These are phyloP conservation scores for Dipodomys merriami DNA, from an alignment of 2,113 vertebrate genomes.

Conservation along the genomic window DNA sequence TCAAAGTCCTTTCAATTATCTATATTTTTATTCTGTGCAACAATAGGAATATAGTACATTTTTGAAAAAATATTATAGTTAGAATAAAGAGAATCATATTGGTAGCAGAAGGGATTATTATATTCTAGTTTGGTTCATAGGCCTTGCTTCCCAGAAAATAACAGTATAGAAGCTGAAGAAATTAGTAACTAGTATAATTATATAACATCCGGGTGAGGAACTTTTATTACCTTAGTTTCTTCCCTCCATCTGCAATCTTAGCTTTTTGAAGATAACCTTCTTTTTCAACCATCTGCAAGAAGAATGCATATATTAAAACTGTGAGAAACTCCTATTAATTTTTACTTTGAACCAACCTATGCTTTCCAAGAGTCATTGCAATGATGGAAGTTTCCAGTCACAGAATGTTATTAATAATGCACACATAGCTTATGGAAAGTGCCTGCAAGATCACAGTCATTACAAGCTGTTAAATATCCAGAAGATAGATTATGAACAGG, in stretches of 20 bases:
- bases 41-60: not conserved
- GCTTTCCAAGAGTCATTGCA: constrained; percentile 48
- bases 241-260: constrained; percentile 94
- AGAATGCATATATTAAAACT: constrained; percentile 57
- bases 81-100: constrained; percentile 13
- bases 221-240: constrained; percentile 91
- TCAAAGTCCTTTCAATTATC: too few relatives aligned
- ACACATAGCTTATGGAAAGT: constrained; percentile 67
- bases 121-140: not conserved
- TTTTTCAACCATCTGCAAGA: constrained; percentile 89
- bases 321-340: constrained; percentile 55
- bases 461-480: constrained; percentile 55
- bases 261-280: constrained; percentile 94
- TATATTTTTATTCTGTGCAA: not conserved
- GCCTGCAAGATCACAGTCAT: constrained; percentile 58
- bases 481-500: constrained; percentile 55
- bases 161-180: not conserved
- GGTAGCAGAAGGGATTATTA: not conserved
- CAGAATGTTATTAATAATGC: constrained; percentile 51
- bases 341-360: constrained; percentile 60
- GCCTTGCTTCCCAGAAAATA: constrained; percentile 23
- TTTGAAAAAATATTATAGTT: constrained; percentile 14
- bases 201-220: constrained; percentile 3
- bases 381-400: constrained; percentile 34
- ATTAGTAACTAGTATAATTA: not conserved